Conservation (phyloP, 2,888 invertebrate genomes). For the Penaeus monodon region DNA sequence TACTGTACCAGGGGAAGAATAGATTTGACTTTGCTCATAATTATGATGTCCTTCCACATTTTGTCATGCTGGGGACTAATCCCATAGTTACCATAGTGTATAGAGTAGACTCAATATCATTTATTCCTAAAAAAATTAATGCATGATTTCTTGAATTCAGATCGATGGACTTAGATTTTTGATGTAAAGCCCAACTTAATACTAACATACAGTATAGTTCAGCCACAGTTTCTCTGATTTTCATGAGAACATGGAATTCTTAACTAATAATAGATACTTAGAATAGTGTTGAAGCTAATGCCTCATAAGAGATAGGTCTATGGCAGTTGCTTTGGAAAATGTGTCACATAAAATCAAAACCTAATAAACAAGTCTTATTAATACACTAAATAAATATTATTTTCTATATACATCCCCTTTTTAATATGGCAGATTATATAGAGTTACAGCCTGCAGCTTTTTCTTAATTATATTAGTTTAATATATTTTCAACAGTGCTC, state of each 20-base stretch:
- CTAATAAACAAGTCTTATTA: too few relatives aligned
- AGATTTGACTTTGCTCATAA: neutral
- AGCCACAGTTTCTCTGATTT: neutral
- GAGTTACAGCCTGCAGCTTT: too few relatives aligned
- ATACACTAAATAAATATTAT: too few relatives aligned
- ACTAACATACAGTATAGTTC: neutral
- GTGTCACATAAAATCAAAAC: neutral
- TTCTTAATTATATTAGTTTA: too few relatives aligned
- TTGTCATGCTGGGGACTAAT: neutral
- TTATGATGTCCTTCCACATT: neutral
- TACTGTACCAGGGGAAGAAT: too few relatives aligned
- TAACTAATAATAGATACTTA: neutral
- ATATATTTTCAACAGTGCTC: too few relatives aligned
- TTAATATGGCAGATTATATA: too few relatives aligned
- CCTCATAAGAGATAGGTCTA: neutral
- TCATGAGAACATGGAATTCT: neutral
- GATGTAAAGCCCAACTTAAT: slow-evolving; percentile 2
- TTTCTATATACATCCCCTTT: too few relatives aligned
- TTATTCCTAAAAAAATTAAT: slow-evolving; percentile 2
- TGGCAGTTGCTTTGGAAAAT: slow-evolving; percentile 2
- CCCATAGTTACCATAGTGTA: neutral
- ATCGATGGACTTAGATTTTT: slow-evolving; percentile 6
- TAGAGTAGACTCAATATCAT: slow-evolving; percentile 6
- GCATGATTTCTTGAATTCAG: slow-evolving; percentile 13
- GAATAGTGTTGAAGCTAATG: slow-evolving; percentile 3